Evolutionary conservation across 2,113 vertebrate species (phyloP).

Genomic region (Mandrillus leucophaeus): DNA sequence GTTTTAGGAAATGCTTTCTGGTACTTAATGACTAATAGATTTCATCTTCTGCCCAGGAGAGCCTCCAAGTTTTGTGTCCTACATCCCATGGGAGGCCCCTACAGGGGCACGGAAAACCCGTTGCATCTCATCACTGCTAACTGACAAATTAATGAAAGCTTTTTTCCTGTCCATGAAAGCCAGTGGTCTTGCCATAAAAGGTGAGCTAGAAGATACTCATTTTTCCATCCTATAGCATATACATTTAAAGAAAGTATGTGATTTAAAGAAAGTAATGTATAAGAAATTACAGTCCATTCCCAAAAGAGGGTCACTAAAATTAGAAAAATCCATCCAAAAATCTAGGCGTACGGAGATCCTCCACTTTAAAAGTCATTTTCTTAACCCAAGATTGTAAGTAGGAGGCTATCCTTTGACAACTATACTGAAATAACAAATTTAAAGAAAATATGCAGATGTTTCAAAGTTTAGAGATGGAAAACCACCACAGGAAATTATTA

Average conservation of each 20-base stretch:
- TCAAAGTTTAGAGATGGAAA: neutral
- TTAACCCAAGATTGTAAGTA: neutral
- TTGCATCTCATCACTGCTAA: neutral
- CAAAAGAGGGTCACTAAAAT: neutral
- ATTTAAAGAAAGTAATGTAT: neutral
- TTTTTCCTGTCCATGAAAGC: neutral
- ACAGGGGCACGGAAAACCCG: neutral
- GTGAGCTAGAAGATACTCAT: neutral
- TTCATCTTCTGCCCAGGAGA: neutral
- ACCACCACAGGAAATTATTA: neutral
- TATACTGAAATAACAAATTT: neutral
- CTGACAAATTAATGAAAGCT: neutral
- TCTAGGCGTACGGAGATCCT: neutral
- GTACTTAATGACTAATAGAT: neutral
- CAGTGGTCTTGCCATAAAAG: neutral
- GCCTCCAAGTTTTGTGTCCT: neutral
- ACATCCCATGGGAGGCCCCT: neutral
- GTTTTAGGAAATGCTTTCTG: neutral
- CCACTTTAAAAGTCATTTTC: neutral
- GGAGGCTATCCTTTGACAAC: neutral
- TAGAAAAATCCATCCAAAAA: neutral
- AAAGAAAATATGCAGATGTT: neutral
- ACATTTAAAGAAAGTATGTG: neutral
- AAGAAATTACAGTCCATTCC: neutral
- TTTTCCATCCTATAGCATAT: neutral